Evolutionary conservation across 1,140 invertebrate genomes (phyloP).

Genomic region (Sitodiplosis mosellana): DNA sequence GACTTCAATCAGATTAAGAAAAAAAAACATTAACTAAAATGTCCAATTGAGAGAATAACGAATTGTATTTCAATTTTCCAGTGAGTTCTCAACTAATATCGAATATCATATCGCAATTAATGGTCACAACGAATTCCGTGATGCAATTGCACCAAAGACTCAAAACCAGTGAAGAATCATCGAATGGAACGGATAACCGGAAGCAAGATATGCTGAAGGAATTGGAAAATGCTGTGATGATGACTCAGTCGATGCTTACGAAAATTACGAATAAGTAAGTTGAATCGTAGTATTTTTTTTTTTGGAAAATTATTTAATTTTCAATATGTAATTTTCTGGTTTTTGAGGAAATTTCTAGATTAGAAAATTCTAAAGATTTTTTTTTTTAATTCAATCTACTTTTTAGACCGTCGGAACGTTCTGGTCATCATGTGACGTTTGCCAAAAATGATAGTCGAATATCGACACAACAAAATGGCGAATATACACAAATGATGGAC

Average conservation of each 20-base stretch:
- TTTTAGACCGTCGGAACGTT: background rate
- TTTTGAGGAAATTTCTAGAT: slow-evolving; percentile 1
- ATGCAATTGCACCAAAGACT: slow-evolving; percentile 23
- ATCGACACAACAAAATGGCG: slow-evolving; percentile 16
- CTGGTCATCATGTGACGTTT: slow-evolving; percentile 3
- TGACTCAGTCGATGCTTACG: slow-evolving; percentile 28
- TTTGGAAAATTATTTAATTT: background rate
- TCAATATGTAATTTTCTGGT: background rate
- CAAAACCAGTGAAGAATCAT: slow-evolving; percentile 15
- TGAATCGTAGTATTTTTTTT: background rate
- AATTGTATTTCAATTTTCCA: slow-evolving; percentile 5
- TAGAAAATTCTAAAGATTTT: background rate
- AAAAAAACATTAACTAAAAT: too few species aligned
- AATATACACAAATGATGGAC: slow-evolving; percentile 26
- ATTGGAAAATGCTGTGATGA: slow-evolving; percentile 28
- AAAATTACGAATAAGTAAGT: slow-evolving; percentile 16
- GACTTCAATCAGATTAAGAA: too few species aligned
- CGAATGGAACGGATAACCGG: background rate
- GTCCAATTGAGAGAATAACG: too few species aligned
- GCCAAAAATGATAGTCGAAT: slow-evolving; percentile 4
- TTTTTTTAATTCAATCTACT: background rate
- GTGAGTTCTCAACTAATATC: slow-evolving; percentile 20
- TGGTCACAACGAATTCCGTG: slow-evolving; percentile 21
- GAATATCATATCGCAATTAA: slow-evolving; percentile 24
- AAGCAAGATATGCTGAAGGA: slow-evolving; percentile 24